Evolutionary conservation across 2,113 vertebrate genomes (phyloP).

Genomic region (Albula goreensis): DNA sequence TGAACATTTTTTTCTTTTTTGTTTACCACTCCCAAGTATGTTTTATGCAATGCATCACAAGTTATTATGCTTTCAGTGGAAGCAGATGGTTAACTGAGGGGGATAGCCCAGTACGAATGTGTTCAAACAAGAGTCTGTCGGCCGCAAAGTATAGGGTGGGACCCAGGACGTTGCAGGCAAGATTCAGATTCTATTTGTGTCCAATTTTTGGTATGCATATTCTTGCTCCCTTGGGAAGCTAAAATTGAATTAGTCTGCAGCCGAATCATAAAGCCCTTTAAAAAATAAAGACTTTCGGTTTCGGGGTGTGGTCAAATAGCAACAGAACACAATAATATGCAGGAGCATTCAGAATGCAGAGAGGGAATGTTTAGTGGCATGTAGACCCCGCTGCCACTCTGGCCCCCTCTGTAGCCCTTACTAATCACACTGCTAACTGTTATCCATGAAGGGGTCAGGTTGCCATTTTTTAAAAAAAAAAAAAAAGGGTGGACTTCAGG

Average conservation of each 20-base stretch:
- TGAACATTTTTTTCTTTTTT: neutral
- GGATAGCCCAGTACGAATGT: neutral
- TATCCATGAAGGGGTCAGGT: neutral
- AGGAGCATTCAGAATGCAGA: neutral
- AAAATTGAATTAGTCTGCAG: neutral
- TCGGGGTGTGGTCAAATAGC: neutral
- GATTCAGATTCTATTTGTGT: neutral
- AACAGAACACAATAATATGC: neutral
- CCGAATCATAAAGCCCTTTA: neutral
- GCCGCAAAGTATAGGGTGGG: slow-evolving; percentile 32
- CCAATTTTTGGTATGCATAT: neutral
- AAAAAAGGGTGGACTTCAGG: neutral
- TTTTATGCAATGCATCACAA: neutral
- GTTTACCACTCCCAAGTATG: neutral
- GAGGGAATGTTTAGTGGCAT: neutral
- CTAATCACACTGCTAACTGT: neutral
- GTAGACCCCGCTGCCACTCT: neutral
- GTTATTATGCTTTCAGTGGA: neutral
- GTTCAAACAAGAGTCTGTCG: slow-evolving; percentile 10
- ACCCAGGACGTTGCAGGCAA: slow-evolving; percentile 1
- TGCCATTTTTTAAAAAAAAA: neutral
- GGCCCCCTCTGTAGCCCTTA: neutral
- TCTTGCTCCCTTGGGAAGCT: neutral
- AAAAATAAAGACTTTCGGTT: neutral
- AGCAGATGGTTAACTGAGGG: slow-evolving; percentile 7